Evolutionary conservation across 1,140 invertebrate genomes (phyloP), one percentile per base, ranked within the genome.

Genomic region (Scaptomyza hsui): DNA sequence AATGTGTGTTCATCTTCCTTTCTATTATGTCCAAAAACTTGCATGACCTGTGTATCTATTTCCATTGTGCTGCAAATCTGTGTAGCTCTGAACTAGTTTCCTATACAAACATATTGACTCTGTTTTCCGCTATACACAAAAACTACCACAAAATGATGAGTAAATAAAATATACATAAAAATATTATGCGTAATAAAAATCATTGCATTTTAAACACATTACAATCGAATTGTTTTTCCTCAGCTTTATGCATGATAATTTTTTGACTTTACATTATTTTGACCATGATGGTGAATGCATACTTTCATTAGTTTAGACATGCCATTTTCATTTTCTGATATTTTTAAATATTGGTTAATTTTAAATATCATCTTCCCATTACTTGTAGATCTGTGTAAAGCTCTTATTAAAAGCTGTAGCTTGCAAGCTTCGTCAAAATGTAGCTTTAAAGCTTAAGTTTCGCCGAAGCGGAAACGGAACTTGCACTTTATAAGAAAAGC

Each of bases 1-100:
- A 29, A 29, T 29, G 65, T 75, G 61, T 63, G 57, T 62, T 57
- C 39, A 53, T 70, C 67, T 69, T 75, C 69, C 69, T 75, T 57
- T 63, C 60, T 53, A 64, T 60, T 73, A 75, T 76, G 55, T 48
- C 26, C 37, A 63, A 76, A 65, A 72, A 73, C 70, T 76, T 73
- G 73, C 70, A 72, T 67, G 73, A 72, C 78, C 77, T 74, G 72
- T 62, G 64, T 72, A 44, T 56, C 53, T 64, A 52, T 71, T 72
- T 72, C 62, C 61, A 75, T 76, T 76, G 62, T 69, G 73, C 73
- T 57, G 51, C 69, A 72, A 72, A 72, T 55, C 37, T 45, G 57
- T 56, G 44, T 15, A 12, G 48, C 61, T 57, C 81, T 86, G 81
- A 85, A 85, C 81, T 86, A 86, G 81, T 85, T 85, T 86, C 48